Evolutionary conservation across 2,113 vertebrate species (phyloP).

Genomic region (Myrmophylax atrothorax): DNA sequence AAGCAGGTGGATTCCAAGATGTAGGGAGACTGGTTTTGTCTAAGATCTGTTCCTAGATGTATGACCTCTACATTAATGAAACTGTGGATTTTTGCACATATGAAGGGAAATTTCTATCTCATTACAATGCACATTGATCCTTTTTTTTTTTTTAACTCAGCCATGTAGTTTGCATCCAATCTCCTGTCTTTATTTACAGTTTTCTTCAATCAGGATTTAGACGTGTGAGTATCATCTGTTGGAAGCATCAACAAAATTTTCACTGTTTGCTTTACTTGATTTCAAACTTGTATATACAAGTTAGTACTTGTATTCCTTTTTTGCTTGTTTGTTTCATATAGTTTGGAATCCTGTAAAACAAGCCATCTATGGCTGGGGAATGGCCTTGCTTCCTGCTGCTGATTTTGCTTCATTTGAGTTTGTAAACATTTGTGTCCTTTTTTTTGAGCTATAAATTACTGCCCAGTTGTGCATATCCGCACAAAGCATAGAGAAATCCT

Average conservation of each 20-base stretch:
- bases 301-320: not conserved
- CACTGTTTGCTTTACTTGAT: slow-evolving; percentile 22
- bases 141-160: not conserved
- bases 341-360: not conserved
- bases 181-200: not conserved
- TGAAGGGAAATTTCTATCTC: slow-evolving; percentile 46
- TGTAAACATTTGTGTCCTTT: not conserved
- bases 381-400: slow-evolving; percentile 36
- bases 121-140: not conserved
- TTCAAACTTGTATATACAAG: not conserved
- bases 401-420: slow-evolving; percentile 34
- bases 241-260: not conserved
- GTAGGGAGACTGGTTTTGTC: slow-evolving; percentile 35
- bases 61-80: slow-evolving; percentile 55
- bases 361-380: not conserved
- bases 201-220: not conserved
- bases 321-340: not conserved
- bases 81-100: slow-evolving; percentile 68
- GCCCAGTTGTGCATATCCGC: not conserved
- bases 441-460: not conserved
- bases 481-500: slow-evolving; percentile 9
- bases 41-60: slow-evolving; percentile 33
- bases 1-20: slow-evolving; percentile 13
- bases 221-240: not conserved
- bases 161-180: not conserved